A percentile compares a stretch with the other conserved stretches of the same genome.
phyloP scores from a whole-genome alignment of 1,140 invertebrate genomes.

The Panagrolaimus sp. region DNA sequence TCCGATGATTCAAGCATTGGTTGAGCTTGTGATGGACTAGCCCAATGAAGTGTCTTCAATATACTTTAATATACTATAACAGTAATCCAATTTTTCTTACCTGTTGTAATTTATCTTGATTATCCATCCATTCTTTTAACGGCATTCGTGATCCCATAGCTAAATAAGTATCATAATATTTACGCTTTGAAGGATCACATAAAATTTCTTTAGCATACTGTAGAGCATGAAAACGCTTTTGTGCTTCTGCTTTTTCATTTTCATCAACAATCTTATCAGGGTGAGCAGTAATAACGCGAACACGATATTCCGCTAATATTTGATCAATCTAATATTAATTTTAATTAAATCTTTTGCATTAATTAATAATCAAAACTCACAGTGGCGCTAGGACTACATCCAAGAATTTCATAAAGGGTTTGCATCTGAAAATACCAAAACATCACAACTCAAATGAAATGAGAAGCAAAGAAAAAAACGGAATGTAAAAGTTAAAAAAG shows the following conservation, averaged over 20 bases:
- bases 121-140: constrained; percentile 16
- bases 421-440: not conserved
- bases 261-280: constrained; percentile 4
- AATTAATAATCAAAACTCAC: not conserved
- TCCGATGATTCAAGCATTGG: not conserved
- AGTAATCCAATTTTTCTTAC: not conserved
- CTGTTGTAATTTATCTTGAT: constrained; percentile 15
- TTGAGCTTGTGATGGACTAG: not conserved
- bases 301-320: not conserved
- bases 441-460: not conserved
- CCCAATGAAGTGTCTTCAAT: constrained; percentile 8
- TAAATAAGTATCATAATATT: constrained; percentile 12
- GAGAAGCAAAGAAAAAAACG: too few relatives aligned
- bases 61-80: not conserved
- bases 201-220: constrained; percentile 15
- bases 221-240: not conserved
- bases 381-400: not conserved
- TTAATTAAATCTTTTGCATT: not conserved
- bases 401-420: constrained; percentile 5
- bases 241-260: not conserved
- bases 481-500: too few relatives aligned
- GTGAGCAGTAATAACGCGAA: not conserved
- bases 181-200: not conserved
- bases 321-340: not conserved
- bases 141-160: constrained; percentile 13